phyloP scores from a whole-genome alignment of 2,797 vertebrate genomes.

The Halcyon badia region DNA sequence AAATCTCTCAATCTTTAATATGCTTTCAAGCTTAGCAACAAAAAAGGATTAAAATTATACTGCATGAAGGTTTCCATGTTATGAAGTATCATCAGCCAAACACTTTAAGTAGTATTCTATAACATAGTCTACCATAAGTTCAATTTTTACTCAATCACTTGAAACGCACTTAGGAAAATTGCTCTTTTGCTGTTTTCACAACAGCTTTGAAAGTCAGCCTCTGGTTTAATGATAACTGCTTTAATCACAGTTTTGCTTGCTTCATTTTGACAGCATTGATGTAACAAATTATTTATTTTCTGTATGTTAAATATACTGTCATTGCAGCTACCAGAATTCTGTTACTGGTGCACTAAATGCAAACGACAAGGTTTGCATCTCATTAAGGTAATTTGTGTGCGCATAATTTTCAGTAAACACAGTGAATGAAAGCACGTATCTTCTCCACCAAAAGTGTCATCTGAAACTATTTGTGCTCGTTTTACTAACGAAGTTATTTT shows the following conservation, averaged over 20 bases:
- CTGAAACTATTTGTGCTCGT: conserved; percentile 55
- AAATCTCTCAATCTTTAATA: neutral
- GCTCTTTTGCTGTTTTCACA: conserved; percentile 77
- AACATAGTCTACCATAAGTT: conserved; percentile 57
- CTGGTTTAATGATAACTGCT: conserved; percentile 72
- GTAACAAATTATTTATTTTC: conserved; percentile 77
- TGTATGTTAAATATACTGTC: conserved; percentile 65
- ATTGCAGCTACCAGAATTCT: conserved; percentile 45
- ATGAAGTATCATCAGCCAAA: conserved; percentile 71
- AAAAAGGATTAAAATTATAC: conserved; percentile 50
- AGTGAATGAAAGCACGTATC: conserved; percentile 56
- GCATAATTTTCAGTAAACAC: conserved; percentile 69
- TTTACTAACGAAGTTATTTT: conserved; percentile 64
- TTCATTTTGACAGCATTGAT: conserved; percentile 75
- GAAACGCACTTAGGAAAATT: conserved; percentile 76
- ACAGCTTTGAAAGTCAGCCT: conserved; percentile 73
- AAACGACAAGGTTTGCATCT: conserved; percentile 65
- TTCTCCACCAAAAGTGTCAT: conserved; percentile 55
- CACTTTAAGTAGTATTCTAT: conserved; percentile 64
- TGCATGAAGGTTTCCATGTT: conserved; percentile 51
- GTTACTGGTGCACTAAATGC: conserved; percentile 45
- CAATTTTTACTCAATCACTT: conserved; percentile 67
- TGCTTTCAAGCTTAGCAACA: conserved; percentile 36
- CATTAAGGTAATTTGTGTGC: conserved; percentile 76
- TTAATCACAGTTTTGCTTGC: conserved; percentile 76